phyloP scores from a whole-genome alignment of 1,140 invertebrate genomes.

The Leptinotarsa defecta region DNA sequence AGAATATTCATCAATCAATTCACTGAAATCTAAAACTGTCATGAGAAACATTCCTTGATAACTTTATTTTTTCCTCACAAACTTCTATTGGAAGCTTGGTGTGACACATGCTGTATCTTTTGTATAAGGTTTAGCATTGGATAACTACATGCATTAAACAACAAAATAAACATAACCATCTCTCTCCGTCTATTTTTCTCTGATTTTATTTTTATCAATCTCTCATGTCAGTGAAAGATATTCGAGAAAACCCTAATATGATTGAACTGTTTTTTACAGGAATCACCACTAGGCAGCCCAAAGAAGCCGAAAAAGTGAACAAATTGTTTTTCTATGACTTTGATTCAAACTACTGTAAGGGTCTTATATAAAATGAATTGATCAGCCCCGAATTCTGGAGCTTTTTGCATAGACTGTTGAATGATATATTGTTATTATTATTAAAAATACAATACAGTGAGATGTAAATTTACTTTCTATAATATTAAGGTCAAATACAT shows the following conservation, averaged over 20 bases:
- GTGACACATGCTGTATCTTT: too few species aligned
- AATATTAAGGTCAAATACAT: slow-evolving; percentile 26
- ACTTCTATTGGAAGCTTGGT: too few species aligned
- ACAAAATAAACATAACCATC: too few species aligned
- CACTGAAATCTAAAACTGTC: too few species aligned
- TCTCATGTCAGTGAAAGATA: too few species aligned
- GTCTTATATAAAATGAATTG: slow-evolving; percentile 7
- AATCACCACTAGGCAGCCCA: slow-evolving; percentile 51
- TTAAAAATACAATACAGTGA: slow-evolving; percentile 22
- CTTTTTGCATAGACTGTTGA: slow-evolving; percentile 25
- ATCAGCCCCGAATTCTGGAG: slow-evolving; percentile 11
- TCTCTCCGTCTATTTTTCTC: too few species aligned
- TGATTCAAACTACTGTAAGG: slow-evolving; percentile 17
- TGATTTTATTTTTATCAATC: too few species aligned
- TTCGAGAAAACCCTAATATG: not conserved
- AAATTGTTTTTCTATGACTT: not conserved
- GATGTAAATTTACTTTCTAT: slow-evolving; percentile 22
- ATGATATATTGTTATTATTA: slow-evolving; percentile 27
- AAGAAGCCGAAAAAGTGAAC: slow-evolving; percentile 50
- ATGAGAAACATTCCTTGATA: too few species aligned
- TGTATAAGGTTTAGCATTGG: too few species aligned
- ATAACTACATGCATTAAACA: too few species aligned
- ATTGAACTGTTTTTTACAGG: slow-evolving; percentile 43
- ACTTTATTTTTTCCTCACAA: too few species aligned
- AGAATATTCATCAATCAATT: too few species aligned